Conservation (phyloP, 2,888 invertebrate species). For the Scrobipalpa costella region DNA sequence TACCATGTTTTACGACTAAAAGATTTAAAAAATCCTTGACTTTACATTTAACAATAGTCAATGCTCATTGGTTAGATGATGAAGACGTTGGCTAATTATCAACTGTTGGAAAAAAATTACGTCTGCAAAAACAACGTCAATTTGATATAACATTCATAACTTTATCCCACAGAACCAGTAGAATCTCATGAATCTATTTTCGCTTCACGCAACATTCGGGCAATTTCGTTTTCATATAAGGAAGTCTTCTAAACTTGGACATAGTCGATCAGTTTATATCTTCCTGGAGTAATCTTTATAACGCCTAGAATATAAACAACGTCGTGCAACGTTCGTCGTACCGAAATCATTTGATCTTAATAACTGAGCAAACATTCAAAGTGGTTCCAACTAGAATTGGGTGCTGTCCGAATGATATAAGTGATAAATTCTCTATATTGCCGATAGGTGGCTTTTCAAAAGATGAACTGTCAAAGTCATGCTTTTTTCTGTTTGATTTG, state of each 20-base stretch:
- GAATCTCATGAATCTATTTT: conserved; percentile 28
- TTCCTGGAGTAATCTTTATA: conserved; percentile 61
- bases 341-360: conserved; percentile 59
- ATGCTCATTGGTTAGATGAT: too few relatives aligned
- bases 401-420: too few relatives aligned
- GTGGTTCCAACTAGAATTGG: conserved; percentile 51
- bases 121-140: neutral
- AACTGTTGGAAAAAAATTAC: neutral
- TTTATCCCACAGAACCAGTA: conserved; percentile 14
- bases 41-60: too few relatives aligned
- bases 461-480: too few relatives aligned
- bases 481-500: too few relatives aligned
- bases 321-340: conserved; percentile 34
- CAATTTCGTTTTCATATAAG: conserved; percentile 38
- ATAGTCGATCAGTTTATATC: conserved; percentile 58
- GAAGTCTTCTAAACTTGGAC: conserved; percentile 47
- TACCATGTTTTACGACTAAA: too few relatives aligned
- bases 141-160: neutral
- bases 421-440: too few relatives aligned
- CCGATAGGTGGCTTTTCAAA: too few relatives aligned
- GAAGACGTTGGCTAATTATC: too few relatives aligned
- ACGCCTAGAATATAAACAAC: conserved; percentile 56
- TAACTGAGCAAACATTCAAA: conserved; percentile 55
- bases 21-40: too few relatives aligned
- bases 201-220: conserved; percentile 22